Evolutionary conservation across 2,797 vertebrate species (phyloP).

Genomic region (Dallia pectoralis): DNA sequence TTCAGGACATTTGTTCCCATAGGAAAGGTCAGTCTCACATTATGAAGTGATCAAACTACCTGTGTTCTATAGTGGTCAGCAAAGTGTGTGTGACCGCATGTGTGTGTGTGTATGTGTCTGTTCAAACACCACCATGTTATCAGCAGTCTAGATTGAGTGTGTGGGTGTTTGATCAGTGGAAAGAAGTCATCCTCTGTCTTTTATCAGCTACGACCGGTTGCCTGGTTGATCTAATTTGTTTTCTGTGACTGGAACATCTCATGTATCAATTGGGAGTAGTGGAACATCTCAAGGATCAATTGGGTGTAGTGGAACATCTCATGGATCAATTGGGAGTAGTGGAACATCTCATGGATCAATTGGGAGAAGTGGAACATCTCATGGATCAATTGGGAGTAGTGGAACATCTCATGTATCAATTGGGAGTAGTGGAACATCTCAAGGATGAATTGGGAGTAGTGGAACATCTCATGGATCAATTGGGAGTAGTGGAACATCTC

Average conservation of each 20-base stretch:
- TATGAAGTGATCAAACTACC: conserved; percentile 3
- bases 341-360: too few relatives aligned
- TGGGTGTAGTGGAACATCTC: too few relatives aligned
- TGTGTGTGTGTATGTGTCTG: conserved; percentile 30
- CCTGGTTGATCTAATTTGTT: conserved; percentile 43
- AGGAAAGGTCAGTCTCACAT: conserved; percentile 7
- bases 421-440: too few relatives aligned
- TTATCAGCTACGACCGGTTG: conserved; percentile 41
- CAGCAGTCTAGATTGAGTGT: conserved; percentile 28
- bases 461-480: too few relatives aligned
- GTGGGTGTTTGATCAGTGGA: conserved; percentile 26
- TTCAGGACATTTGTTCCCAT: conserved; percentile 6
- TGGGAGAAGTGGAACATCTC: too few relatives aligned
- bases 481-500: too few relatives aligned
- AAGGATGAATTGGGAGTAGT: too few relatives aligned
- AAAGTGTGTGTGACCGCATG: conserved; percentile 4
- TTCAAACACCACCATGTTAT: conserved; percentile 20
- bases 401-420: too few relatives aligned
- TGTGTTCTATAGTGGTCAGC: background rate
- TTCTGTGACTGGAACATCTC: conserved; percentile 19
- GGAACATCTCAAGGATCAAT: too few relatives aligned
- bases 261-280: too few relatives aligned
- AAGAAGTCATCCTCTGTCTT: conserved; percentile 49
- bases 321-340: too few relatives aligned
- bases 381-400: background rate